Base-by-base conservation (phyloP, 2,888 invertebrate species). In the Lacanobia oleracea region DNA sequence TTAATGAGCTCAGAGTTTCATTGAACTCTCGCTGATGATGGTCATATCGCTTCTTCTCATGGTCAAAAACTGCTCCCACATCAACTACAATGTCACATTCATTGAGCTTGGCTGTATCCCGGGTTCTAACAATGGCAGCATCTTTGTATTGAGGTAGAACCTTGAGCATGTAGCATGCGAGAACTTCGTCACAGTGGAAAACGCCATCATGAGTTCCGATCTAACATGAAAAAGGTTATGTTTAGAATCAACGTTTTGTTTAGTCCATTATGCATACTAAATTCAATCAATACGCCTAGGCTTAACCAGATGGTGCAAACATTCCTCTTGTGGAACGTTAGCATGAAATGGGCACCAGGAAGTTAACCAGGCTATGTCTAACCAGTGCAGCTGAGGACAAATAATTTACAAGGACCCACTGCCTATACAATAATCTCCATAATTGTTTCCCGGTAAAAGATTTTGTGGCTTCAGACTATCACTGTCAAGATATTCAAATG, bases 1-100 rank as follows among this genome's bases (percentile, higher is more conserved):
- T 93, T 18, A 98, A 86, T 0, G 97, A 95, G 76, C 97, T 97
- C 54, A 98, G 93, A 0, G 97, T 97, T 60, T 97, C 97, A 56
- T 94, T 93, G 87, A 98, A 98, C 23, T 96, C 96, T 72, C 97
- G 97, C 94, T 99, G 99, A 92, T 99, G 99, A 92, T 99, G 99
- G 92, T 99, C 99, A 93, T 98, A 99, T 77, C 98, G 96, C 77
- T 97, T 97, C 72, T 91, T 97, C 0, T 95, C 94, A 68, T 98
- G 98, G 92, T 99, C 97, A 92, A 98, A 99, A 21, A 97, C 97
- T 1, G 97, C 98, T 5, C 99, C 99, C 7, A 99, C 99, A 95
- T 99, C 99, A 0, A 99, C 98, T 0, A 99, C 98, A 82, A 99
- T 97, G 89, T 99, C 98, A 94, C 99, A 99, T 1, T 97, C 96